These are phyloP conservation scores for Drosophila kanapiae DNA, from an alignment of 1,140 invertebrate species.

Conservation along the genomic window DNA sequence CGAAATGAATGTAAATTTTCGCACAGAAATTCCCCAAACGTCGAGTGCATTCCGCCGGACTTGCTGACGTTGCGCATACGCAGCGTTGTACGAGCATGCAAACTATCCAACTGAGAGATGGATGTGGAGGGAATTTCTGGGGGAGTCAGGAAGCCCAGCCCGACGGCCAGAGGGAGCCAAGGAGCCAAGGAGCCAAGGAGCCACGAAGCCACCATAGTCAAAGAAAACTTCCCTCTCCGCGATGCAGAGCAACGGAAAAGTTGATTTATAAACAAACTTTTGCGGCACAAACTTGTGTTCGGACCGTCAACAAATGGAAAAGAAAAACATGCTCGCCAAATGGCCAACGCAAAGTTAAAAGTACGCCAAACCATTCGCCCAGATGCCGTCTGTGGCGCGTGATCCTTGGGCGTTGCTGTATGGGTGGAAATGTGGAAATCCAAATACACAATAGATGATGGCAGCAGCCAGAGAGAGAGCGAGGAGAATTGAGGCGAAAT, in stretches of 20 bases:
- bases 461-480: constrained; percentile 5
- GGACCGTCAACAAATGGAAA: constrained; percentile 66
- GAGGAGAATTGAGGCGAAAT: constrained; percentile 27
- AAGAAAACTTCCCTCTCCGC: constrained; percentile 24
- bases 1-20: constrained; percentile 67
- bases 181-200: constrained; percentile 2
- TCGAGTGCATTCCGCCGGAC: constrained; percentile 49
- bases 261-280: constrained; percentile 81
- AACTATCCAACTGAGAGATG: constrained; percentile 48
- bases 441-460: constrained; percentile 49
- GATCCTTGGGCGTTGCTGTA: constrained; percentile 15
- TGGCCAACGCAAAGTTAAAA: constrained; percentile 72
- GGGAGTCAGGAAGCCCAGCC: not conserved
- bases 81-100: constrained; percentile 34
- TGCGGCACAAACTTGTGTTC: constrained; percentile 67
- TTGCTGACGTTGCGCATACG: constrained; percentile 55
- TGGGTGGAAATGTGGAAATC: constrained; percentile 16
- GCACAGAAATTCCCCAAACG: constrained; percentile 45
- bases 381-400: constrained; percentile 34
- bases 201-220: constrained; percentile 18
- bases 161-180: not conserved
- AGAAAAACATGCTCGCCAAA: constrained; percentile 63
- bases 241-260: constrained; percentile 48
- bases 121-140: not conserved
- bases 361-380: constrained; percentile 32